Conservation (phyloP, 2,113 vertebrate genomes). For the Pongo pygmaeus region DNA sequence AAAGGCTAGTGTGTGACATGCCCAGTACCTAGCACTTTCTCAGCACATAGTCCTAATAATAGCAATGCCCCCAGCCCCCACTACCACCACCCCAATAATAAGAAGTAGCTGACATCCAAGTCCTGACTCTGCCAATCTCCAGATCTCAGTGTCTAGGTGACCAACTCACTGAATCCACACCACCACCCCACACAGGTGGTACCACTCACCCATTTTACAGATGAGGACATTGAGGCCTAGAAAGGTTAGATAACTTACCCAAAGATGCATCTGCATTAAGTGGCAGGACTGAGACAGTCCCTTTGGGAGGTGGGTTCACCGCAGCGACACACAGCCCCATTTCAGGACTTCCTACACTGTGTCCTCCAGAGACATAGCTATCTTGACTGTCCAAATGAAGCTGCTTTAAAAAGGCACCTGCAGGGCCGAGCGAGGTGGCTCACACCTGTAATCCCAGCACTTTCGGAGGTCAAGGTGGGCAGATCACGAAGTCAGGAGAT, state of each 20-base stretch:
- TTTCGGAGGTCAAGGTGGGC: too few species aligned
- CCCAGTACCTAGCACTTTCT: not conserved
- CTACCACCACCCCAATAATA: accelerated
- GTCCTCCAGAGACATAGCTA: not conserved
- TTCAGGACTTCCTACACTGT: accelerated
- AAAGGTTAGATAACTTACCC: not conserved
- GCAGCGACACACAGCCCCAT: accelerated
- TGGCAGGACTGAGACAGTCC: not conserved
- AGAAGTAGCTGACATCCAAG: accelerated
- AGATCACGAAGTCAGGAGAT: too few species aligned
- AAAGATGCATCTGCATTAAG: not conserved
- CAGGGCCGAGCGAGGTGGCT: accelerated
- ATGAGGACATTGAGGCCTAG: not conserved
- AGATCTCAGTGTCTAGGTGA: not conserved
- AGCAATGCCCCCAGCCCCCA: accelerated
- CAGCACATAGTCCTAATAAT: too few species aligned
- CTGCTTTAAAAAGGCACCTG: not conserved
- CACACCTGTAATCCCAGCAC: too few species aligned
- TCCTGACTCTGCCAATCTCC: not conserved
- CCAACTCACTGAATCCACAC: not conserved
- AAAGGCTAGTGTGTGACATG: accelerated
- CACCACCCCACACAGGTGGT: accelerated
- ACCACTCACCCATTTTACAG: not conserved
- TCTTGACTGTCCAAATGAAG: accelerated
- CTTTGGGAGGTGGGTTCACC: not conserved